phyloP scores from a whole-genome alignment of 2,113 vertebrate species.

The Terrapene triunguis region DNA sequence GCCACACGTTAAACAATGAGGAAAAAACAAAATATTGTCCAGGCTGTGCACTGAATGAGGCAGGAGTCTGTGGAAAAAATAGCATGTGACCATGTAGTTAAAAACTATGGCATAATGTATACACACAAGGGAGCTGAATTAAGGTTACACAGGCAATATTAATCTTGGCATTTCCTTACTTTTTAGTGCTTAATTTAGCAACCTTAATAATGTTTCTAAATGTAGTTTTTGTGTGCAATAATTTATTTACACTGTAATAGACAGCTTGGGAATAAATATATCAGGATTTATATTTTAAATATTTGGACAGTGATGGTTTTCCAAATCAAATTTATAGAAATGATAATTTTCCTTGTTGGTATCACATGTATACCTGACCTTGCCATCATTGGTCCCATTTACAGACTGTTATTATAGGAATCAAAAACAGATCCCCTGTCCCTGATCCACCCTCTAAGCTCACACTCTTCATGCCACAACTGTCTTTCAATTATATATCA shows the following conservation, averaged over 20 bases:
- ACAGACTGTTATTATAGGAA: not conserved
- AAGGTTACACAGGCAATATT: not conserved
- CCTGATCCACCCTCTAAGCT: not conserved
- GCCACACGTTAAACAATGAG: too few relatives aligned
- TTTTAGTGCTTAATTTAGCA: not conserved
- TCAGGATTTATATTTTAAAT: not conserved
- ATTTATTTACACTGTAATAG: not conserved
- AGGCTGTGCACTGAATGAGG: not conserved
- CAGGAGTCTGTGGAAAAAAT: not conserved
- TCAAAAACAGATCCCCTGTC: not conserved
- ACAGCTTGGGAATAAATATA: not conserved
- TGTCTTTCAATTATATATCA: not conserved
- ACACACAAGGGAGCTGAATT: not conserved
- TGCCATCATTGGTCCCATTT: not conserved
- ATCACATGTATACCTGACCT: accelerated
- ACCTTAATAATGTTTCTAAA: not conserved
- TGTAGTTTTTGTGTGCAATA: not conserved
- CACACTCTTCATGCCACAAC: not conserved
- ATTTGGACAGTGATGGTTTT: not conserved
- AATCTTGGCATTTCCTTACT: not conserved
- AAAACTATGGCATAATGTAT: not conserved
- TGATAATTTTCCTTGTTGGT: not conserved
- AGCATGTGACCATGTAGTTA: not conserved
- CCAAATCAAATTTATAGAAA: not conserved
- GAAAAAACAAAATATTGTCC: too few relatives aligned